phyloP scores from a whole-genome alignment of 2,113 vertebrate genomes.

The Lophotis ruficrista region DNA sequence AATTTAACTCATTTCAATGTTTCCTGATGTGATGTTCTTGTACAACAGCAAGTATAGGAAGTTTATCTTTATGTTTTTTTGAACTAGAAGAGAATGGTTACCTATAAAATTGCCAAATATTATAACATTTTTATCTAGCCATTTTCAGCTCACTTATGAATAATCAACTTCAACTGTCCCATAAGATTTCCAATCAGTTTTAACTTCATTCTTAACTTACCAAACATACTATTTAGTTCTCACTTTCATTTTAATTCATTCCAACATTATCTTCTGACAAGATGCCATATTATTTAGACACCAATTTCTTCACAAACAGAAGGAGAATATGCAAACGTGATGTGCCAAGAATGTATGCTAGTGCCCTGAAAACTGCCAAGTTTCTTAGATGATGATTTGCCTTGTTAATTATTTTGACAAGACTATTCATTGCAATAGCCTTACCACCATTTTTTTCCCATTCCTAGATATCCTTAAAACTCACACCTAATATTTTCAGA shows the following conservation, averaged over 20 bases:
- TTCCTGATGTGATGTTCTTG: conserved; percentile 26
- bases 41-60: not conserved
- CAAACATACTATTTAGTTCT: not conserved
- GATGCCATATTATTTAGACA: conserved; percentile 7
- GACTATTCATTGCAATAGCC: not conserved
- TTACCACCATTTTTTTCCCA: not conserved
- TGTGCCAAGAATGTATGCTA: conserved; percentile 6
- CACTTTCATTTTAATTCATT: conserved; percentile 15
- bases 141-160: not conserved
- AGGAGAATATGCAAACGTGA: not conserved
- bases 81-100: not conserved
- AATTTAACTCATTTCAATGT: conserved; percentile 66
- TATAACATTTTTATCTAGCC: not conserved
- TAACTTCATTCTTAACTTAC: conserved; percentile 1
- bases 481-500: conserved; percentile 7
- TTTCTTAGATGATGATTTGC: conserved; percentile 21
- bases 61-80: conserved; percentile 3
- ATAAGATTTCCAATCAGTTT: not conserved
- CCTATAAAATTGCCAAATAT: not conserved
- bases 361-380: not conserved
- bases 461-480: not conserved
- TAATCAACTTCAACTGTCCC: not conserved
- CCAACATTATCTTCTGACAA: not conserved
- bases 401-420: conserved; percentile 40
- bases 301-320: conserved; percentile 29